Conservation (phyloP, 2,113 vertebrate genomes). For the Anolis sagrei region DNA sequence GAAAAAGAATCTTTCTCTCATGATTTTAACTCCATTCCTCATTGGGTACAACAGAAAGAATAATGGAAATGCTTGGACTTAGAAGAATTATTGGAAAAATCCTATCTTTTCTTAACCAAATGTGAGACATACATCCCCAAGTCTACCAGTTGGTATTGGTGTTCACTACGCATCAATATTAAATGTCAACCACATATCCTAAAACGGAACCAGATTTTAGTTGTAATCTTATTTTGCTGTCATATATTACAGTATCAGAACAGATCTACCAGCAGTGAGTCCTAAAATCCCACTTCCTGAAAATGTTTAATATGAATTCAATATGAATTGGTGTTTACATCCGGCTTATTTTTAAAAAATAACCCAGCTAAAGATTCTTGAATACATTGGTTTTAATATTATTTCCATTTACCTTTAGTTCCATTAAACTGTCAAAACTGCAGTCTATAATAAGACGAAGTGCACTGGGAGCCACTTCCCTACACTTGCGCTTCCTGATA, state of each 20-base stretch:
- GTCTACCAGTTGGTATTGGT: not conserved
- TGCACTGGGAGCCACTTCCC: slow-evolving; percentile 78
- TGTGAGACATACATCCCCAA: not conserved
- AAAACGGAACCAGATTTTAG: not conserved
- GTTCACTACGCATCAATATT: not conserved
- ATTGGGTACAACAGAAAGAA: not conserved
- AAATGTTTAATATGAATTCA: not conserved
- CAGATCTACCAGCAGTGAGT: not conserved
- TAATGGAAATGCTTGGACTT: not conserved
- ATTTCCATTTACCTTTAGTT: slow-evolving; percentile 82
- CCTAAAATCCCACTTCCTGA: not conserved
- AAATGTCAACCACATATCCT: not conserved
- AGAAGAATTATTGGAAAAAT: not conserved
- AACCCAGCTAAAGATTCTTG: not conserved
- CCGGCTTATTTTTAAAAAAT: not conserved
- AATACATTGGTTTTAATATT: not conserved
- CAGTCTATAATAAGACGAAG: slow-evolving; percentile 93
- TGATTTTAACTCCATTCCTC: not conserved
- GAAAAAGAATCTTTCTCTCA: not conserved
- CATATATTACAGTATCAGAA: not conserved
- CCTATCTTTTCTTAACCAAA: not conserved
- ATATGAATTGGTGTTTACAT: not conserved
- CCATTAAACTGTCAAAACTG: slow-evolving; percentile 93
- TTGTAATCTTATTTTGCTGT: not conserved
- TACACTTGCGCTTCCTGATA: slow-evolving; percentile 80